Evolutionary conservation across 2,113 vertebrate species (phyloP).

Genomic region (Lagopus muta): DNA sequence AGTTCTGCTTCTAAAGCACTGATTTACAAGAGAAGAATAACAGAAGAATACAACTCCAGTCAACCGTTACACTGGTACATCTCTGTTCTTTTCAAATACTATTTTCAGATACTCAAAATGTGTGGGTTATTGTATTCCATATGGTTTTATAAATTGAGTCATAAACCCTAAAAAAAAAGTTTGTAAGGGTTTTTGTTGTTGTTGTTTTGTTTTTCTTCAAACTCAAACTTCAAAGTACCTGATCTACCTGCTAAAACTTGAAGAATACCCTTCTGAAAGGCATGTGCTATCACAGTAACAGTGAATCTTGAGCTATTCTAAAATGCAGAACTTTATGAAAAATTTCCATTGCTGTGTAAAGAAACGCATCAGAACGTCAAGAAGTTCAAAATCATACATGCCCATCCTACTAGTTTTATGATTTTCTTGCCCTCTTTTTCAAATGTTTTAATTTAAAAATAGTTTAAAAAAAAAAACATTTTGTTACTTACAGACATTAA

Average conservation of each 20-base stretch:
- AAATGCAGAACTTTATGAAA: neutral
- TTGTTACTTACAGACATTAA: no score
- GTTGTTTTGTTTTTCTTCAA: neutral
- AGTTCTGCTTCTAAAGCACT: neutral
- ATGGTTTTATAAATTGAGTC: neutral
- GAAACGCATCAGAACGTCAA: neutral
- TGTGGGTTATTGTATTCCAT: neutral
- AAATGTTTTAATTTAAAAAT: no score
- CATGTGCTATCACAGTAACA: neutral
- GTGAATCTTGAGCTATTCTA: neutral
- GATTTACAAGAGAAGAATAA: neutral
- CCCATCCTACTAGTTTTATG: neutral
- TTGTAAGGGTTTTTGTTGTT: neutral
- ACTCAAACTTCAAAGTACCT: neutral
- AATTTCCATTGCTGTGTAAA: neutral
- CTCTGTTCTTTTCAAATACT: neutral
- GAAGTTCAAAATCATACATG: neutral
- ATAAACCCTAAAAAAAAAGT: neutral
- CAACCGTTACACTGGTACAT: neutral
- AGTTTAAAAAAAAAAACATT: no score
- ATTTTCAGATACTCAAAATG: neutral
- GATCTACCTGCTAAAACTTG: neutral
- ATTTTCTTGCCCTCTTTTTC: neutral
- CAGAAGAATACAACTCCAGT: neutral
- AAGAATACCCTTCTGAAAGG: neutral